Conservation (phyloP, 2,888 invertebrate genomes). For the Prenolepis imparis region DNA sequence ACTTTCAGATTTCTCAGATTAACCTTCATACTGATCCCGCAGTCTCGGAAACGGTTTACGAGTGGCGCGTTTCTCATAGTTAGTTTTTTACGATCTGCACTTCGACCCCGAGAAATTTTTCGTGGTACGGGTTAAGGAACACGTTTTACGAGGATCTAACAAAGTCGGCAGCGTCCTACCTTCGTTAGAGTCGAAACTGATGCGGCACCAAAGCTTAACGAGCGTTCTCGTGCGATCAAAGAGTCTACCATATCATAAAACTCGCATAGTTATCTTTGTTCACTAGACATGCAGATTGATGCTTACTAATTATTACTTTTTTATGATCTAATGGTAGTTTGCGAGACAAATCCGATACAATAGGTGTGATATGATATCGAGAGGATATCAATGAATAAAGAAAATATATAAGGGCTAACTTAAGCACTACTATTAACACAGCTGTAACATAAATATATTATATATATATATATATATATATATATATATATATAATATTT, state of each 20-base stretch:
- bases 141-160: conserved; percentile 56
- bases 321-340: conserved; percentile 32
- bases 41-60: conserved; percentile 47
- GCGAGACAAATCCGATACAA: not conserved
- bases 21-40: conserved; percentile 38
- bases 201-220: conserved; percentile 53
- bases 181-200: conserved; percentile 37
- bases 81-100: conserved; percentile 44
- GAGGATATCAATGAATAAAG: not conserved
- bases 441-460: no score
- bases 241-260: conserved; percentile 34
- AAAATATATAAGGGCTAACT: not conserved
- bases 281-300: not conserved
- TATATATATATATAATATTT: no score
- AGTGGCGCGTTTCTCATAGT: conserved; percentile 36
- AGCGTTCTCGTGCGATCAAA: conserved; percentile 60
- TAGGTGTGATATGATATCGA: not conserved
- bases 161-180: conserved; percentile 54
- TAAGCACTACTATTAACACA: not conserved
- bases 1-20: conserved; percentile 42
- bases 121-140: conserved; percentile 36
- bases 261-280: conserved; percentile 32
- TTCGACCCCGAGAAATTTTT: conserved; percentile 39
- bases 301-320: conserved; percentile 17
- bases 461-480: no score